Conservation (phyloP, 2,797 vertebrate genomes). For the Sandelia bainsii region DNA sequence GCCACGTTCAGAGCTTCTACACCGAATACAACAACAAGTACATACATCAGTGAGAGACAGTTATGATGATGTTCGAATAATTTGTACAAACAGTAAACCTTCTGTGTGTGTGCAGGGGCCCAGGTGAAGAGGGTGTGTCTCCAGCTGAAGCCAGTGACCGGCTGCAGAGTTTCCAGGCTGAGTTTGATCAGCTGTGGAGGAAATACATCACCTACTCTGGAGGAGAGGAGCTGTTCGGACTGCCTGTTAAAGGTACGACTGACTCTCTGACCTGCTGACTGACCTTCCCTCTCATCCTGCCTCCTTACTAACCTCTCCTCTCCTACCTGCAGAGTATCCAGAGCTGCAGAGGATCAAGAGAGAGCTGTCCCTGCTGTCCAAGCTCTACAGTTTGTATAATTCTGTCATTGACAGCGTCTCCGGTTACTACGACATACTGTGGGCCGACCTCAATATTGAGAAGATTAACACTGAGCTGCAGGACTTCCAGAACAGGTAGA, state of each 20-base stretch:
- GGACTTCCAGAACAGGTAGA: constrained; percentile 89
- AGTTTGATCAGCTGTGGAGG: constrained; percentile 89
- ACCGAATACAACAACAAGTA: constrained; percentile 84
- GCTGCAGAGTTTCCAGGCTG: constrained; percentile 86
- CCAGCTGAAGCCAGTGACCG: constrained; percentile 86
- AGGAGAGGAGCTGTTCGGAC: constrained; percentile 89
- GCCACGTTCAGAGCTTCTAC: constrained; percentile 77
- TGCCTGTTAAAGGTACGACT: constrained; percentile 81
- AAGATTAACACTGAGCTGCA: constrained; percentile 86
- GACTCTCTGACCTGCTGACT: neutral
- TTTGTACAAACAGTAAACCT: neutral
- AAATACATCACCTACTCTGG: constrained; percentile 83
- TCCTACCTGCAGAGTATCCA: constrained; percentile 80
- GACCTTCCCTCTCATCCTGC: neutral
- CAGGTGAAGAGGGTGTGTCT: constrained; percentile 77
- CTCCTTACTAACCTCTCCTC: neutral
- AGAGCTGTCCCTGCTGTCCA: constrained; percentile 86
- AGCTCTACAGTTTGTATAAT: constrained; percentile 86
- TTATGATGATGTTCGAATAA: neutral
- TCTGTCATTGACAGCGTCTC: constrained; percentile 79
- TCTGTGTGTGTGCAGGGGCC: constrained; percentile 77
- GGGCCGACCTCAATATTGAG: constrained; percentile 87
- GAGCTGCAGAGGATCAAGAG: constrained; percentile 87
- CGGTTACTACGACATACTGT: constrained; percentile 85
- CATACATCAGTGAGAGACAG: neutral